Evolutionary conservation across 2,113 vertebrate species (phyloP), one percentile per base, ranked within the genome.

Genomic region (Strix aluco): DNA sequence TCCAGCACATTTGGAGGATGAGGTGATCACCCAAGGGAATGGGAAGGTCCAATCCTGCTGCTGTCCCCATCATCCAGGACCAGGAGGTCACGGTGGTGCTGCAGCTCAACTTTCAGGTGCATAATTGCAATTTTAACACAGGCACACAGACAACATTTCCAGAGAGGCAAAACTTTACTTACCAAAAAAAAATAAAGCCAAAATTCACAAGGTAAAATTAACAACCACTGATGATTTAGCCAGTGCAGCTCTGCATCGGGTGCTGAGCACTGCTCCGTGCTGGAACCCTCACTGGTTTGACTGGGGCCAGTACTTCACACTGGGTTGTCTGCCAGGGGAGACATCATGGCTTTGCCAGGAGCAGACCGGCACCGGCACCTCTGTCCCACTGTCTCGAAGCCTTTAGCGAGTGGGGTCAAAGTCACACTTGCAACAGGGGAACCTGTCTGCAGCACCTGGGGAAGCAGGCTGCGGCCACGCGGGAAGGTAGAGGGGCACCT

Each of bases 351-450:
- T 58, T 58, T 1, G 5, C 25, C 1, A 14, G 51, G 51, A 18
- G 19, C 29, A 47, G n/a, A 29, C 5, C 5, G 7, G 27, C 49
- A 29, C 40, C 5, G 4, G n/a, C 2, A 1, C 26, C 51, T 26
- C 58, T 10, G 17, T 42, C 86, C 51, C 7, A 3, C 27, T 42
- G 30, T 51, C 77, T n/a, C 3, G 4, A 49, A 25, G 29, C 59
- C 1, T 1, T 26, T 5, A 17, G 19, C 1, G 3, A 57, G n/a
- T 1, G 0, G 20, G 58, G 51, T n/a, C 9, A 2, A 30, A 42
- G 30, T 36, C 5, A 0, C 26, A 7, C 38, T 32, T 2, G 2
- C 2, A 1, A 17, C 2, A 5, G 26, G 20, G 16, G 15, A 38
- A 13, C 20, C 10, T 5, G 19, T 16, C 77, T 49, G 15, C 2